Conservation (phyloP, 2,113 vertebrate genomes). For the Bufo gargarizans region DNA sequence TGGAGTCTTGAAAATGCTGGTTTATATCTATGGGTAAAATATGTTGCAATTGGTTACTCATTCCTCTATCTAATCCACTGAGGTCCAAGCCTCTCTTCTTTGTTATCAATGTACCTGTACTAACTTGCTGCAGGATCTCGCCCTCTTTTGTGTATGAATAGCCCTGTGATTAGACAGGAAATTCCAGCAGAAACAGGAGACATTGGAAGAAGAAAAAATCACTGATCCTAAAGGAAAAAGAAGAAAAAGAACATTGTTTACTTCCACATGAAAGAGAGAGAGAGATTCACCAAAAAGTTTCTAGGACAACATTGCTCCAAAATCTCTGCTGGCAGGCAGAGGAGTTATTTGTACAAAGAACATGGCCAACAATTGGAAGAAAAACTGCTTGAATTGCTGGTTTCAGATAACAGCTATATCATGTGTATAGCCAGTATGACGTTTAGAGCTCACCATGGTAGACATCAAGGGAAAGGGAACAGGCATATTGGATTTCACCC, state of each 20-base stretch:
- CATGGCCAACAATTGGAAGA: neutral
- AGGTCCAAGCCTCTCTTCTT: neutral
- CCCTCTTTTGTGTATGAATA: neutral
- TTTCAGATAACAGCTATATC: too few species aligned
- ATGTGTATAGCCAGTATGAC: too few species aligned
- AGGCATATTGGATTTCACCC: too few species aligned
- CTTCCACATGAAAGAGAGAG: neutral
- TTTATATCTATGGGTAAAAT: neutral
- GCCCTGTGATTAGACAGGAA: neutral
- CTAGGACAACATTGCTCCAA: neutral
- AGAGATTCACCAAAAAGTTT: neutral
- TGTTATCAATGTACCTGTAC: neutral
- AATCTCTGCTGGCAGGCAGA: neutral
- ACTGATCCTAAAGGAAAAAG: neutral
- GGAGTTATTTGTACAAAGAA: neutral
- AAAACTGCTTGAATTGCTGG: too few species aligned
- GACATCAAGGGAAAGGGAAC: too few species aligned
- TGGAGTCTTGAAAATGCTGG: neutral
- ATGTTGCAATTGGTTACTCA: neutral
- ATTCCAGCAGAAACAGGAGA: neutral
- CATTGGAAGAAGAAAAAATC: neutral
- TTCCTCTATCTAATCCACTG: neutral
- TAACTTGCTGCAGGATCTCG: neutral
- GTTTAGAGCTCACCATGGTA: too few species aligned
- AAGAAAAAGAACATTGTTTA: neutral